Conservation (phyloP, 2,113 vertebrate species). For the Willisornis vidua region DNA sequence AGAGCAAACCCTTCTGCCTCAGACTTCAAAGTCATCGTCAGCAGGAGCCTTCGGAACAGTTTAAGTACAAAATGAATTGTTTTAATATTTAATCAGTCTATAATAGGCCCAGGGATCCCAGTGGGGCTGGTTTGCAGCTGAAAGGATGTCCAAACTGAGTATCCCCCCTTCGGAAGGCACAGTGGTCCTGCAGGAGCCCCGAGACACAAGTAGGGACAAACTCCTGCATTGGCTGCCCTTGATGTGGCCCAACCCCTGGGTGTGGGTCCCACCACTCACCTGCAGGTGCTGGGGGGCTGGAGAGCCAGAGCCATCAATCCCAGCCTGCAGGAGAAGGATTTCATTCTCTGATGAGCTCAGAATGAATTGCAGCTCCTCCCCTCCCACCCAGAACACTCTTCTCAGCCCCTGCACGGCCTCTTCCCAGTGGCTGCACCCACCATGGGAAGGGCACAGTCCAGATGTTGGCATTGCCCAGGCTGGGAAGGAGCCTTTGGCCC, state of each 20-base stretch:
- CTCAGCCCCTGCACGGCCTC: background rate
- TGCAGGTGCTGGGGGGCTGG: fast-evolving
- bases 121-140: slow-evolving; percentile 17
- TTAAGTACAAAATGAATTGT: slow-evolving; percentile 78
- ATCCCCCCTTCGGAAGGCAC: background rate
- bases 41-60: slow-evolving; percentile 70
- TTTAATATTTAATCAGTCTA: slow-evolving; percentile 78
- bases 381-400: fast-evolving
- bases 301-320: background rate
- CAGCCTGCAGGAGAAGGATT: background rate
- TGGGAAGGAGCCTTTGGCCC: background rate
- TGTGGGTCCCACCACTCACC: background rate
- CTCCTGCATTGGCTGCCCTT: background rate
- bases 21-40: slow-evolving; percentile 64
- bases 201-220: background rate
- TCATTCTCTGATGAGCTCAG: background rate
- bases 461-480: fast-evolving
- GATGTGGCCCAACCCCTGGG: background rate
- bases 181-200: background rate
- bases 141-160: slow-evolving; percentile 38
- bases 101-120: slow-evolving; percentile 64
- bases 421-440: background rate
- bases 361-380: background rate
- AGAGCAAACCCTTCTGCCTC: background rate
- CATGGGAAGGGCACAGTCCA: background rate